Evolutionary conservation across 2,797 vertebrate species (phyloP).

Genomic region (Oreochromis mossambicus): DNA sequence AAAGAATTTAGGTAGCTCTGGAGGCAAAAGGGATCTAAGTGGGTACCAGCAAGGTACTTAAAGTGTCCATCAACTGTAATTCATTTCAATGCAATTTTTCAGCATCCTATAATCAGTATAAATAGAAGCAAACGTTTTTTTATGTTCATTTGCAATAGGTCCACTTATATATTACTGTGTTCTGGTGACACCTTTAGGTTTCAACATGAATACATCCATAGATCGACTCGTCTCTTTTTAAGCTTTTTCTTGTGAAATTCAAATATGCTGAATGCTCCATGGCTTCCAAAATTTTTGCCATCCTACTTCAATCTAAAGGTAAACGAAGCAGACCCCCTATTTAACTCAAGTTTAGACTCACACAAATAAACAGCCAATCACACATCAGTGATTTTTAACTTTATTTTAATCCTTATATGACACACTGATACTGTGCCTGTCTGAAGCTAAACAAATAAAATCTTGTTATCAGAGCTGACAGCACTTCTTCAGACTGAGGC

Average conservation of each 20-base stretch:
- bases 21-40: not conserved
- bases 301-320: not conserved
- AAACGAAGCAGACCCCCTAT: not conserved
- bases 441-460: not conserved
- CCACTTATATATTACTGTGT: not conserved
- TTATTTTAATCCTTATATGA: not conserved
- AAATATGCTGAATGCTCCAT: not conserved
- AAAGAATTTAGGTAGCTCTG: not conserved
- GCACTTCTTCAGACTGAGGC: not conserved
- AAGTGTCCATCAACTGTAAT: not conserved
- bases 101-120: not conserved
- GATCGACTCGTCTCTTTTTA: not conserved
- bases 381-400: not conserved
- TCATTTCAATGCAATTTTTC: not conserved
- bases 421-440: not conserved
- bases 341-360: not conserved
- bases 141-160: not conserved
- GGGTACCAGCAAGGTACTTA: not conserved
- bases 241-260: not conserved
- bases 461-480: not conserved
- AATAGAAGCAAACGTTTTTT: not conserved
- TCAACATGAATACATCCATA: not conserved
- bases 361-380: not conserved
- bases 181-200: not conserved
- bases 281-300: not conserved